Evolutionary conservation across 2,888 invertebrate species (phyloP), one percentile per base, ranked within the genome.

Genomic region (Creontiades dilutus): DNA sequence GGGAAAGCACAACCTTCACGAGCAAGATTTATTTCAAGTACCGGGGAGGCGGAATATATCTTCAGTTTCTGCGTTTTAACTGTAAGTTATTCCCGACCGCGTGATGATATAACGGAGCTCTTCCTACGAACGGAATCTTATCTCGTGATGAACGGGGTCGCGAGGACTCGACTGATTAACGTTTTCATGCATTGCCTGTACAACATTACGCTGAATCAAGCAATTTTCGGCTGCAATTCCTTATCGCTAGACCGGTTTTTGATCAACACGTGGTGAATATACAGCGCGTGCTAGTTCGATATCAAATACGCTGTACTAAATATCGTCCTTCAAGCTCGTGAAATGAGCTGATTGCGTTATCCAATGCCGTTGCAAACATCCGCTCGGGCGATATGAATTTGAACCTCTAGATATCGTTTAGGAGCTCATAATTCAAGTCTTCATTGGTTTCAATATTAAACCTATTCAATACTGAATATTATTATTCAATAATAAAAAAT

Each of bases 51-150:
- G 23, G 23, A 4, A 37, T 68, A 68, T 68, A 68, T 68, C 68
- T 68, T 68, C 68, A 68, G 68, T 68, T 68, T 68, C 68, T 68
- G 9, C 68, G 68, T 68, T 68, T 68, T 23, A 68, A 68, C 68
- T 68, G 23, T 68, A 68, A 68, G 19, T 68, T 68, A 68, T 19
- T 68, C 27, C 68, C 61, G 27, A 23, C 9, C 9, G 23, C 23
- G 27, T 19, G 23, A 68, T 68, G 68, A 68, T 68, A n/a, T 61
- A 61, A 61, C 61, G 61, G 9, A n/a, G 7, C 12, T 23, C 23
- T 5, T n/a, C 23, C 68, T 68, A 4, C 37, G 37, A 57, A 61
- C 9, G 16, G 68, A 68, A 68, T 68, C 68, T 68, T 68, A 68
- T 68, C 68, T 68, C 23, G 68, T 19, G 68, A 68, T 68, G 68